phyloP scores from a whole-genome alignment of 2,888 invertebrate species.

The Belgica antarctica region DNA sequence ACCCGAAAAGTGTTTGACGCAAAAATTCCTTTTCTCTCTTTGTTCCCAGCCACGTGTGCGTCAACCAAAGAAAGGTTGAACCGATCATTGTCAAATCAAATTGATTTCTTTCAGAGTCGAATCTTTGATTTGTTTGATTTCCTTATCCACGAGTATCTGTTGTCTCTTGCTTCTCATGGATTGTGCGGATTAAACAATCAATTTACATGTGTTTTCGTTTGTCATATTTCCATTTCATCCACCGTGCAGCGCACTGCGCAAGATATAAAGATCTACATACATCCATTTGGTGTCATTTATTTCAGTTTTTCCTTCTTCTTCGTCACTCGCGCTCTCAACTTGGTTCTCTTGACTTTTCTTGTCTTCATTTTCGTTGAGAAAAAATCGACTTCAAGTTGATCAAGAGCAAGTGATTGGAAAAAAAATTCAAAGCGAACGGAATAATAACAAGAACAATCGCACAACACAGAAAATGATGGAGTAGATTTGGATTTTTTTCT shows the following conservation, averaged over 20 bases:
- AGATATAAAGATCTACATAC: conserved; percentile 11
- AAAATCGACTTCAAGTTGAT: conserved; percentile 8
- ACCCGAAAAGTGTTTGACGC: no score
- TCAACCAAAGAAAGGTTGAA: no score
- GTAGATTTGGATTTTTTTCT: conserved; percentile 31
- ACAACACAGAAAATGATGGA: conserved; percentile 31
- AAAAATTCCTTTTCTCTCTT: no score
- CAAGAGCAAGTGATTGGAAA: not conserved
- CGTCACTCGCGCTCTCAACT: no score
- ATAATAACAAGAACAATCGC: conserved; percentile 18
- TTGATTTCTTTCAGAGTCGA: not conserved
- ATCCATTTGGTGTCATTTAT: conserved; percentile 38
- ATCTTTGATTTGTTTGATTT: conserved; percentile 7
- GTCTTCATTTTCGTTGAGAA: not conserved
- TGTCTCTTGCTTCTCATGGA: not conserved
- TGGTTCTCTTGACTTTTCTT: no score
- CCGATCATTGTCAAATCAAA: conserved; percentile 38
- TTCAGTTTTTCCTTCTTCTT: conserved; percentile 19
- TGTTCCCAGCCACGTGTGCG: no score
- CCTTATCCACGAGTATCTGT: not conserved
- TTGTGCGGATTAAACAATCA: conserved; percentile 39
- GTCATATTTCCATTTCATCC: conserved; percentile 22
- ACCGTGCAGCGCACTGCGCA: conserved; percentile 20
- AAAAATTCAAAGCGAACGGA: not conserved
- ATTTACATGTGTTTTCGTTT: conserved; percentile 42